A percentile compares a stretch with the other conserved stretches of the same genome.
Evolutionary conservation across 2,888 invertebrate genomes (phyloP).

Genomic region (Coenonympha arcania): DNA sequence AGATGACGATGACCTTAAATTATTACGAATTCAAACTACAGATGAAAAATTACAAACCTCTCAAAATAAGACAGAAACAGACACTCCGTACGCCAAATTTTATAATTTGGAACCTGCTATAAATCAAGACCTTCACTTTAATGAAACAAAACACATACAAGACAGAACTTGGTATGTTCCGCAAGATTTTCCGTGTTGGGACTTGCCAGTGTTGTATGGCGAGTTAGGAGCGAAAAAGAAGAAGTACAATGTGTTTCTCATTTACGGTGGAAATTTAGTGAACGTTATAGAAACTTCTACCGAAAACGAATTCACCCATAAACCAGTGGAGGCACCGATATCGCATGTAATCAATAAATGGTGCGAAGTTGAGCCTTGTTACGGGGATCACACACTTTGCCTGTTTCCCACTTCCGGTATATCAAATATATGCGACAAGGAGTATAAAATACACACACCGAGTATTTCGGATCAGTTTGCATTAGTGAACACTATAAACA

Average conservation of each 20-base stretch:
- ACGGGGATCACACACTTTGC: constrained; percentile 64
- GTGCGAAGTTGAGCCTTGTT: constrained; percentile 58
- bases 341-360: constrained; percentile 44
- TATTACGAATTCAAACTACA: constrained; percentile 2
- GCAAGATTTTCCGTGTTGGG: constrained; percentile 58
- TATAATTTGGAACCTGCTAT: constrained; percentile 49
- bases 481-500: constrained; percentile 55
- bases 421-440: constrained; percentile 45
- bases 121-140: constrained; percentile 23
- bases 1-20: background rate
- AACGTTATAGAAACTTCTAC: constrained; percentile 39
- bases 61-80: background rate
- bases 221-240: constrained; percentile 34
- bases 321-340: constrained; percentile 13
- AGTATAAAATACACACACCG: constrained; percentile 43
- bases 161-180: constrained; percentile 51
- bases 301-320: constrained; percentile 13
- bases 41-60: background rate
- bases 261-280: constrained; percentile 38
- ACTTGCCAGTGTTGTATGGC: constrained; percentile 54
- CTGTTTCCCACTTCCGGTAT: constrained; percentile 40
- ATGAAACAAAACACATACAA: constrained; percentile 18
- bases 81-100: constrained; percentile 35
- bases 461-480: constrained; percentile 43
- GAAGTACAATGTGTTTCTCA: constrained; percentile 42